Evolutionary conservation across 2,888 invertebrate species (phyloP).

Genomic region (Celastrina argiolus): DNA sequence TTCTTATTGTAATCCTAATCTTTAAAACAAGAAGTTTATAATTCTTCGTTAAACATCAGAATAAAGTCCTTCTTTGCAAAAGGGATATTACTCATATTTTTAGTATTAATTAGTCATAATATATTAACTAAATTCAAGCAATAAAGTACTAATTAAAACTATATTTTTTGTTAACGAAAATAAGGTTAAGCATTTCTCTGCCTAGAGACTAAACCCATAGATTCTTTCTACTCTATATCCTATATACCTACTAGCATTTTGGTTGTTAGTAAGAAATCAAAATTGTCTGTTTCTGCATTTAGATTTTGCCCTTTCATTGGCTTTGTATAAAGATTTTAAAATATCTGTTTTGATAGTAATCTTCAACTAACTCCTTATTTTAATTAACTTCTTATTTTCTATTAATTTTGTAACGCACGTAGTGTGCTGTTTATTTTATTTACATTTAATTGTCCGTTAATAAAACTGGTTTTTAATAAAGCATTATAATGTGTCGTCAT

Average conservation of each 20-base stretch:
- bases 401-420: neutral
- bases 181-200: neutral
- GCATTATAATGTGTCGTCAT: neutral
- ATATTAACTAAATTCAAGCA: neutral
- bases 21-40: neutral
- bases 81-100: too few species aligned
- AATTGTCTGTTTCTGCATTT: too few species aligned
- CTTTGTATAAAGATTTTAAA: too few species aligned
- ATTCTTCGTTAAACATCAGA: neutral
- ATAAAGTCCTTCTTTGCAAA: too few species aligned
- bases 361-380: too few species aligned
- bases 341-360: too few species aligned
- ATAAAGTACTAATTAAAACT: neutral
- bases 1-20: constrained; percentile 4
- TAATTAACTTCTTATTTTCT: neutral
- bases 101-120: too few species aligned
- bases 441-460: neutral
- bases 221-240: too few species aligned
- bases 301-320: neutral
- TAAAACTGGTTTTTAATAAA: neutral
- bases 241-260: too few species aligned
- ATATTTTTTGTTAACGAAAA: neutral
- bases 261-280: too few species aligned
- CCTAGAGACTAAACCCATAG: neutral
- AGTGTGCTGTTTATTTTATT: neutral